Evolutionary conservation across 2,797 vertebrate species (phyloP), one percentile per base, ranked within the genome.

Genomic region (Myotis findleyi): DNA sequence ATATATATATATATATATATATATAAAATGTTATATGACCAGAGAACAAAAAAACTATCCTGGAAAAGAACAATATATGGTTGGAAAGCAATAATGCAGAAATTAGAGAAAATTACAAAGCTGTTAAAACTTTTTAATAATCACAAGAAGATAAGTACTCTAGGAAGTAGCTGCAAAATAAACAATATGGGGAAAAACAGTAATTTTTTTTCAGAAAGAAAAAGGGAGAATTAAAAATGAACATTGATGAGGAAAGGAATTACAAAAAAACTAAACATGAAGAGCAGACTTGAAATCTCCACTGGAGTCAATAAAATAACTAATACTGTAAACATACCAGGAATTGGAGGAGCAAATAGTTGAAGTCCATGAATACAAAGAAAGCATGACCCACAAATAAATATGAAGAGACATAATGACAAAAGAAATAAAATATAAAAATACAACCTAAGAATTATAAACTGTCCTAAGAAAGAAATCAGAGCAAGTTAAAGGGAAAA

Each of bases 181-280:
- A 72, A 14, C 21, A 81, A 38, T 76, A 33, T 53, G 16, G 8
- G 41, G 7, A 30, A 47, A 93, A 64, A 44, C 1, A 66, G 2
- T 2, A 83, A 84, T 8, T 55, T 59, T 66, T 44, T 36, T 27
- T 9, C 4, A n/a, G 18, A 72, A 53, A 27, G 2, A 64, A 59
- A 55, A 59, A 44, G 64, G 8, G 71, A 84, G 13, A 95, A 69
- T 62, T 51, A 94, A 83, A 88, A 87, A 77, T 49, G 38, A 91
- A 79, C n/a, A 36, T 20, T 36, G 5, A 72, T 83, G 55, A 91
- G 17, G 12, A 91, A 55, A 66, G 25, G 7, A 77, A 91, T 41
- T 90, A 69, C 36, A 49, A 49, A 77, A 75, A 75, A 53, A 3
- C 30, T 53, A 44, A 87, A 81, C 18, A 87, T 53, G 5, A 76